phyloP scores from a whole-genome alignment of 2,113 vertebrate genomes.

The Anas platyrhynchos region DNA sequence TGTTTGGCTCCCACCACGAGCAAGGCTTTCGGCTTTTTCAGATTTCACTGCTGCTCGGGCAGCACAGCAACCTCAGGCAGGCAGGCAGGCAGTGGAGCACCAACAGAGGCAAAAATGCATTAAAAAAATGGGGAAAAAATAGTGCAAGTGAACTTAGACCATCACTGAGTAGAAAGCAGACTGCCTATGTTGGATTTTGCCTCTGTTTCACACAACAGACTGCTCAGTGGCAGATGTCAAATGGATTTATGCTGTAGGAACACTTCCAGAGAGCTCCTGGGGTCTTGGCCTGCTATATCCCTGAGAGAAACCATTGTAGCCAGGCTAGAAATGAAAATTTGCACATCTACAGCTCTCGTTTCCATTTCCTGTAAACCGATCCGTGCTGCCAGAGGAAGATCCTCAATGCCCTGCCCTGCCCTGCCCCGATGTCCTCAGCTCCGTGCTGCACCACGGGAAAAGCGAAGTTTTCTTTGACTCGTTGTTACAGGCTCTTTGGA shows the following conservation, averaged over 20 bases:
- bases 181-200: neutral
- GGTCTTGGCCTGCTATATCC: neutral
- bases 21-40: no score
- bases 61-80: no score
- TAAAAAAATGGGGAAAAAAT: neutral
- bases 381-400: neutral
- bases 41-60: no score
- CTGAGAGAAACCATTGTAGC: neutral
- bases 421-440: neutral
- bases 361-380: neutral
- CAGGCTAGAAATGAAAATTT: neutral
- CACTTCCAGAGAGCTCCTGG: conserved; percentile 16
- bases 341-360: neutral
- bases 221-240: conserved; percentile 25
- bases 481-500: neutral
- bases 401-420: neutral
- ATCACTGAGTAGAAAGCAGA: neutral
- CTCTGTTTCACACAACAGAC: conserved; percentile 20
- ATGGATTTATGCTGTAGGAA: conserved; percentile 28
- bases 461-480: neutral
- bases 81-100: neutral
- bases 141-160: neutral
- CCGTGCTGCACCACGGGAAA: neutral
- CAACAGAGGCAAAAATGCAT: neutral
- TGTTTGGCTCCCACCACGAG: no score